Evolutionary conservation across 2,113 vertebrate species (phyloP).

Genomic region (Nematolebias whitei): DNA sequence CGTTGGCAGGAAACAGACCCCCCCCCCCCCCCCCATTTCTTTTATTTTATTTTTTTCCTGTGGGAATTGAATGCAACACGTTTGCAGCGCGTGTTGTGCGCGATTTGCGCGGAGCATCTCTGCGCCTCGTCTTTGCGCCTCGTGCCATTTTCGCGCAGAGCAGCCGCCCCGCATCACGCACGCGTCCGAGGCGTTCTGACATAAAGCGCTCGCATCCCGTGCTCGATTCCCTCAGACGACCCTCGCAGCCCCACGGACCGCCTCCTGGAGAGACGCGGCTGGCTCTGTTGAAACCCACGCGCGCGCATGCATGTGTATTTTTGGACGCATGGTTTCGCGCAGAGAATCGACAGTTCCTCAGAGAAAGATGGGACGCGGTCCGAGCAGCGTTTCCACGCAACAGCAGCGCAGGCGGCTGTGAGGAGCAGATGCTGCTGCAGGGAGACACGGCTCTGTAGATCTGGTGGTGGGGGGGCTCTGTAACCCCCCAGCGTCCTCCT

Average conservation of each 20-base stretch:
- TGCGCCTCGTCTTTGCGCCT: not conserved
- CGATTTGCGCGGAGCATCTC: conserved; percentile 16
- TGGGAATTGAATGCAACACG: conserved; percentile 36
- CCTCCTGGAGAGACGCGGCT: not conserved
- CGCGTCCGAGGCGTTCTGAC: not conserved
- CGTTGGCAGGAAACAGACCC: not conserved
- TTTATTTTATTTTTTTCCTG: too few species aligned
- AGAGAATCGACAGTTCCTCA: not conserved
- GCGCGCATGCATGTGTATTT: not conserved
- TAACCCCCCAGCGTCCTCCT: not conserved
- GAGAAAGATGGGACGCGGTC: conserved; percentile 16
- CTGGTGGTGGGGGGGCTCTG: not conserved
- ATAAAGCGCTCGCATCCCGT: not conserved
- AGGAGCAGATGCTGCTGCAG: conserved; percentile 18
- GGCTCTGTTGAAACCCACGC: not conserved
- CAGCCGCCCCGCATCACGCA: too few species aligned
- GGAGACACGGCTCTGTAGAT: conserved; percentile 6
- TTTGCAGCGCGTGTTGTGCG: conserved; percentile 29
- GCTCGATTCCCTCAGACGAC: not conserved
- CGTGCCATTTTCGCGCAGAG: not conserved
- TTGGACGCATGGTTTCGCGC: too few species aligned
- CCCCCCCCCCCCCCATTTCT: not conserved
- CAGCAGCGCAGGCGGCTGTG: conserved; percentile 36
- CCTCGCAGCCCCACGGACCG: too few species aligned
- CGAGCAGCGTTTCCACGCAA: conserved; percentile 39